phyloP scores from a whole-genome alignment of 1,140 invertebrate species.

The Drosophila tristis region DNA sequence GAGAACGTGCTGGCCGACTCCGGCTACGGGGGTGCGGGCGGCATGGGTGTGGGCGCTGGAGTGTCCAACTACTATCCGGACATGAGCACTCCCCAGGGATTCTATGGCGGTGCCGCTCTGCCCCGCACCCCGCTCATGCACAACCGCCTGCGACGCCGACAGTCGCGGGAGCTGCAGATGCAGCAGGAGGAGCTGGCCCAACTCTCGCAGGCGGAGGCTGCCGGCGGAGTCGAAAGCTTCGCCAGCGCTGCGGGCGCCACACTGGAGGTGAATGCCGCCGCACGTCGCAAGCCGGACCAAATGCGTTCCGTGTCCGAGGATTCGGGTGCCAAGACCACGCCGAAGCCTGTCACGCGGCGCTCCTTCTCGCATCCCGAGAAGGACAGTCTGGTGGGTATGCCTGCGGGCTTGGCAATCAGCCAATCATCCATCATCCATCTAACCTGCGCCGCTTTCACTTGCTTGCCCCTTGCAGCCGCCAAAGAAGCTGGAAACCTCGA shows the following conservation, averaged over 20 bases:
- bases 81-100: constrained; percentile 37
- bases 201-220: constrained; percentile 7
- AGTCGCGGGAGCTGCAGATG: constrained; percentile 71
- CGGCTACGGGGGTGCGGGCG: constrained; percentile 20
- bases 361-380: constrained; percentile 84
- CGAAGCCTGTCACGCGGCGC: constrained; percentile 77
- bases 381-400: constrained; percentile 67
- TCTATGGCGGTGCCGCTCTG: constrained; percentile 58
- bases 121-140: constrained; percentile 78
- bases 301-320: constrained; percentile 84
- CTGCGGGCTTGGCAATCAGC: too few species aligned
- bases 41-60: constrained; percentile 21
- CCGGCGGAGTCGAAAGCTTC: not conserved
- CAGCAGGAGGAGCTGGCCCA: constrained; percentile 70
- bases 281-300: constrained; percentile 78
- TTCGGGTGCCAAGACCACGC: constrained; percentile 71
- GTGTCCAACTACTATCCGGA: constrained; percentile 55
- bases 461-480: constrained; percentile 43
- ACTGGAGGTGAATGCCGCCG: constrained; percentile 30
- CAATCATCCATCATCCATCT: too few species aligned
- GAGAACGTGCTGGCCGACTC: constrained; percentile 67
- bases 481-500: constrained; percentile 72
- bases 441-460: too few species aligned
- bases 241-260: not conserved
- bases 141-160: constrained; percentile 71